These are phyloP conservation scores for Netelia virgata DNA, from an alignment of 2,888 invertebrate genomes.

Conservation along the genomic window DNA sequence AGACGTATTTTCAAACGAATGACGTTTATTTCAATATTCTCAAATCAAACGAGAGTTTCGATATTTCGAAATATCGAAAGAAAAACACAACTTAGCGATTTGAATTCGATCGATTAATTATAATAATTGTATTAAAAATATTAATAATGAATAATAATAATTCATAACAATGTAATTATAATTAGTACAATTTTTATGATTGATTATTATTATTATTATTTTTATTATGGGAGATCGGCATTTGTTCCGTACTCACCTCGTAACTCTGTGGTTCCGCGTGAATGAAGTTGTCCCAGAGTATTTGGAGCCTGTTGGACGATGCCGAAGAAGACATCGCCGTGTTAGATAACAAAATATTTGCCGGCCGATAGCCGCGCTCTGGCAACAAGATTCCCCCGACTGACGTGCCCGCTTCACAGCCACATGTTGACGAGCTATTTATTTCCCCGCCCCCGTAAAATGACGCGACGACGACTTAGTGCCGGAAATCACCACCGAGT, in stretches of 20 bases:
- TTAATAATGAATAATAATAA: too few relatives aligned
- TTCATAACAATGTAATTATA: neutral
- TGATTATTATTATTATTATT: neutral
- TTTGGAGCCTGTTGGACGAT: conserved; percentile 81
- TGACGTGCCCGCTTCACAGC: conserved; percentile 5
- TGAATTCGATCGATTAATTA: too few relatives aligned
- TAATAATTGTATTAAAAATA: too few relatives aligned
- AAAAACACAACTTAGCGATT: too few relatives aligned
- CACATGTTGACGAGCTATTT: conserved; percentile 10
- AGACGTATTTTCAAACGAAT: too few relatives aligned
- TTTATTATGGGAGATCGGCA: neutral
- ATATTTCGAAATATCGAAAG: too few relatives aligned
- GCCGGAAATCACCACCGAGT: neutral
- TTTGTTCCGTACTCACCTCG: conserved; percentile 85
- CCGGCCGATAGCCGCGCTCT: conserved; percentile 30
- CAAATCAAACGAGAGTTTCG: too few relatives aligned
- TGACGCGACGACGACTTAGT: neutral
- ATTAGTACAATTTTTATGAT: neutral
- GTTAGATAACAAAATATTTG: neutral
- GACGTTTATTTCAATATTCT: too few relatives aligned
- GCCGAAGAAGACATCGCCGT: conserved; percentile 78
- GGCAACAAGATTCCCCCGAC: neutral
- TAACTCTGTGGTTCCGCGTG: conserved; percentile 88
- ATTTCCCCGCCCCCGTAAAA: neutral
- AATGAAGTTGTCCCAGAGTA: conserved; percentile 88